These are phyloP conservation scores for Scartelaos histophorus DNA, from an alignment of 2,113 vertebrate species.

Conservation along the genomic window DNA sequence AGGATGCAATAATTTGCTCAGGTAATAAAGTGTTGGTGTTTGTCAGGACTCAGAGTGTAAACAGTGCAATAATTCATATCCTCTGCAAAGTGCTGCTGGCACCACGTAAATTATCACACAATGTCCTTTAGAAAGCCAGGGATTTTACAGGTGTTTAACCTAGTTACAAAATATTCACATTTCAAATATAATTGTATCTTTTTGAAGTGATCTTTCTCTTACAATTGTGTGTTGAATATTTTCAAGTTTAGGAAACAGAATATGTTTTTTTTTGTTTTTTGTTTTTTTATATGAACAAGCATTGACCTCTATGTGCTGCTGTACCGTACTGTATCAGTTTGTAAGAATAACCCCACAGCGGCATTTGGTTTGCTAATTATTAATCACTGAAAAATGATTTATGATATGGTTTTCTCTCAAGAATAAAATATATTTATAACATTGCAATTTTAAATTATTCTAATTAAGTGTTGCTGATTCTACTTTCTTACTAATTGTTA, in stretches of 20 bases:
- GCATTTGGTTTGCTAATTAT: not conserved
- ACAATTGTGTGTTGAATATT: no score
- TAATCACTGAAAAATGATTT: not conserved
- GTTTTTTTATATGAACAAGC: no score
- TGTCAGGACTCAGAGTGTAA: constrained; percentile 67
- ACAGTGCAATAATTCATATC: constrained; percentile 64
- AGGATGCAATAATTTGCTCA: constrained; percentile 61
- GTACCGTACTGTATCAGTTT: not conserved
- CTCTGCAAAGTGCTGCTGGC: constrained; percentile 58
- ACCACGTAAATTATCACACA: constrained; percentile 43
- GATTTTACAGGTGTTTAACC: not conserved
- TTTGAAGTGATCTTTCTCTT: no score
- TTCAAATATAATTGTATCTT: no score
- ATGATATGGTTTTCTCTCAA: constrained; percentile 18
- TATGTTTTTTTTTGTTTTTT: no score
- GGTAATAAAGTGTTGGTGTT: constrained; percentile 72
- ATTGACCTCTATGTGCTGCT: no score
- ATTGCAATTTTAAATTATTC: constrained; percentile 50
- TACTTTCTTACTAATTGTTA: constrained; percentile 76
- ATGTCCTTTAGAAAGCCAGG: constrained; percentile 44
- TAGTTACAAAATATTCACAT: not conserved
- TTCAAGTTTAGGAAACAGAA: no score
- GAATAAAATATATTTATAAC: constrained; percentile 37
- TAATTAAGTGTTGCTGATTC: constrained; percentile 76
- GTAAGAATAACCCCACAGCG: not conserved